Conservation (phyloP, 2,113 vertebrate genomes). For the Mustela lutreola region DNA sequence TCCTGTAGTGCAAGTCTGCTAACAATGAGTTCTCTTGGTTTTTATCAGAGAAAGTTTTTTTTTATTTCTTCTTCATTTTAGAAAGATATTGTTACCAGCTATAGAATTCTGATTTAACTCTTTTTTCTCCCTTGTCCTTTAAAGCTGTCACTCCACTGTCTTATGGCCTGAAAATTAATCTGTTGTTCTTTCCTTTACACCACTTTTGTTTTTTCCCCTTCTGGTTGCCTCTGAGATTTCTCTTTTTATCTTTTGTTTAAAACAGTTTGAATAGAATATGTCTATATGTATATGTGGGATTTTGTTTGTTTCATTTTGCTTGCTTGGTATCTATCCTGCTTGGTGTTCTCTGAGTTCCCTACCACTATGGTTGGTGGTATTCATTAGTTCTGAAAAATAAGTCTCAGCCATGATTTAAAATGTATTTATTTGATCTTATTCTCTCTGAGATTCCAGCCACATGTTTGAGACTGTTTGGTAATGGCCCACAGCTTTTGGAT, state of each 20-base stretch:
- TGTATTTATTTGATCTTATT: background rate
- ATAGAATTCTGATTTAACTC: background rate
- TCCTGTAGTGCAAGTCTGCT: background rate
- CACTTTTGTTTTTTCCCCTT: background rate
- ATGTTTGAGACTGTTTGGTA: background rate
- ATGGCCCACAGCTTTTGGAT: background rate
- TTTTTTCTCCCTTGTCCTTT: background rate
- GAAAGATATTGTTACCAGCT: background rate
- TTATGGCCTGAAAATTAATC: background rate
- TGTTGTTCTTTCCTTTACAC: background rate
- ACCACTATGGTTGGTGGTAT: background rate
- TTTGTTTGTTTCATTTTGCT: background rate
- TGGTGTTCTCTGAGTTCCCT: background rate
- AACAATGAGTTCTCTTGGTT: background rate
- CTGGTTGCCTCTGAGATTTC: background rate
- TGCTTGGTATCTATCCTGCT: background rate
- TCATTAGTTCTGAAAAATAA: background rate
- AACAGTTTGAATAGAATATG: background rate
- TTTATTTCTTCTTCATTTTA: background rate
- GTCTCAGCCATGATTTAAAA: background rate
- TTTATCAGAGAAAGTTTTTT: background rate
- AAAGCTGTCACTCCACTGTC: background rate
- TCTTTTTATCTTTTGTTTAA: background rate
- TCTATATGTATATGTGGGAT: background rate
- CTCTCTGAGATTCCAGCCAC: background rate